phyloP scores from a whole-genome alignment of 2,797 vertebrate species.

The Pristis pectinata region DNA sequence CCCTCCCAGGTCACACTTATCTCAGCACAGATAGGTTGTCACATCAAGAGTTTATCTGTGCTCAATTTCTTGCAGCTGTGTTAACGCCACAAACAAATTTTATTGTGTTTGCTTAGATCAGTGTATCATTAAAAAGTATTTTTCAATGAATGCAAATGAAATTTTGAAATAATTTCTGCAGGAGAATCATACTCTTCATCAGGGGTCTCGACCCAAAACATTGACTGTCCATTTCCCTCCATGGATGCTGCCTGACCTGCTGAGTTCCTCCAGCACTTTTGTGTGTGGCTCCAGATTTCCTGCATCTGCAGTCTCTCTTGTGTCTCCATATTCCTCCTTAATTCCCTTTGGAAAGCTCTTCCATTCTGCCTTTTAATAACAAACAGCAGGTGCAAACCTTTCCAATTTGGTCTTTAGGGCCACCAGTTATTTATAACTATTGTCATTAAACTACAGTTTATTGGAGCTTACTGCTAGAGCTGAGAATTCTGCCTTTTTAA shows the following conservation, averaged over 20 bases:
- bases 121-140: not conserved
- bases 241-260: too few relatives aligned
- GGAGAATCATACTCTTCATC: not conserved
- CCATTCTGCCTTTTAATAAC: not conserved
- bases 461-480: not conserved
- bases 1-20: not conserved
- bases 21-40: not conserved
- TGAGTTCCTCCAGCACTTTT: too few relatives aligned
- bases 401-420: not conserved
- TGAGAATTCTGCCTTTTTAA: not conserved
- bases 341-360: not conserved
- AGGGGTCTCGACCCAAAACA: too few relatives aligned
- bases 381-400: not conserved
- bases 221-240: too few relatives aligned
- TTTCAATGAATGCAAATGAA: not conserved
- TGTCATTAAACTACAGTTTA: not conserved
- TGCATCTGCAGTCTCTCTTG: too few relatives aligned
- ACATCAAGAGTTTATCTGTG: not conserved
- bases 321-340: too few relatives aligned
- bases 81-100: not conserved
- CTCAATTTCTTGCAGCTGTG: not conserved
- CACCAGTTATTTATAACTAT: not conserved
- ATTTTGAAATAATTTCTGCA: not conserved
- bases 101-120: not conserved
- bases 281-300: too few relatives aligned